These are phyloP conservation scores for Microctonus hyperodae DNA, from an alignment of 2,888 invertebrate species.

Conservation along the genomic window DNA sequence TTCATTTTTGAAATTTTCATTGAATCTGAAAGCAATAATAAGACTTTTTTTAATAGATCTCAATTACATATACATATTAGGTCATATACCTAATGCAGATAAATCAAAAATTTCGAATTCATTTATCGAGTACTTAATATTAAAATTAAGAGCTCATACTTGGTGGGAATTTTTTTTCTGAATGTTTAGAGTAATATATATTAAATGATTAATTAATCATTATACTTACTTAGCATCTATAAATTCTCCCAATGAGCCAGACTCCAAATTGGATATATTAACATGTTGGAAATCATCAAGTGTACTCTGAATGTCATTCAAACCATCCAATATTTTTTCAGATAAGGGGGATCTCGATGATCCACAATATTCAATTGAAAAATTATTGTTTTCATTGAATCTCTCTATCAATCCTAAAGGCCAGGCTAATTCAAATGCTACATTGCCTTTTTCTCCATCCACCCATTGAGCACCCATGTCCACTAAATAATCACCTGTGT, in stretches of 20 bases:
- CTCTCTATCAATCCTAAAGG: constrained; percentile 45
- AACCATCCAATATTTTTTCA: background rate
- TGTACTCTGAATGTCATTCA: background rate
- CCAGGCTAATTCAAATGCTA: constrained; percentile 46
- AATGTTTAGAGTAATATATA: too few species aligned
- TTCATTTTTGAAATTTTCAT: too few species aligned
- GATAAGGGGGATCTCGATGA: constrained; percentile 29
- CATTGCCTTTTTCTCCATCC: constrained; percentile 48
- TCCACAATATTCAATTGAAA: constrained; percentile 8
- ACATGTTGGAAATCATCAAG: constrained; percentile 6
- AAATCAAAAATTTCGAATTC: too few species aligned
- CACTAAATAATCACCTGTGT: constrained; percentile 43
- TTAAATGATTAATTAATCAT: too few species aligned
- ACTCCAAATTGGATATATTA: background rate
- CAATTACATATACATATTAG: too few species aligned
- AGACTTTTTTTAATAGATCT: too few species aligned
- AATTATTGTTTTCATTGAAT: constrained; percentile 28
- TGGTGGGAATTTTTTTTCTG: too few species aligned
- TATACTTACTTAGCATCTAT: constrained; percentile 36
- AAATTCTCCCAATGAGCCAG: constrained; percentile 34
- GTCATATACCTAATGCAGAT: too few species aligned
- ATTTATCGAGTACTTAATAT: too few species aligned
- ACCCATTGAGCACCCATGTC: constrained; percentile 55
- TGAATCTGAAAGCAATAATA: too few species aligned
- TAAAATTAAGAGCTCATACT: too few species aligned